A percentile compares a stretch with the other conserved stretches of the same genome.
Conservation (phyloP, 1,140 invertebrate genomes). For the Ylistrum balloti region DNA sequence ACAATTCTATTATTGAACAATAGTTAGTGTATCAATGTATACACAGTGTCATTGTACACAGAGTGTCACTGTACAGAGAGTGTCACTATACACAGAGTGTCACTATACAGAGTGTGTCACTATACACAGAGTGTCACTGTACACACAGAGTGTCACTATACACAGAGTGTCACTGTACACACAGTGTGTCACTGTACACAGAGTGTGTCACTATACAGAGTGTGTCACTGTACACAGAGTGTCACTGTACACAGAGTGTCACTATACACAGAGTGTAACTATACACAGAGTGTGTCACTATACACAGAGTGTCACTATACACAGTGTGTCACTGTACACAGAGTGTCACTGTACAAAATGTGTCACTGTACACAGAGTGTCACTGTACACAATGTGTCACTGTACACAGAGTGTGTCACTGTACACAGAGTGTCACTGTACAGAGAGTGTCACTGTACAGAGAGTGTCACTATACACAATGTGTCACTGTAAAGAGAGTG, state of each 20-base stretch:
- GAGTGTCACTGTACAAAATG: not conserved
- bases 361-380: not conserved
- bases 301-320: no score
- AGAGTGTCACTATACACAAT: not conserved
- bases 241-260: not conserved
- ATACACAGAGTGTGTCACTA: no score
- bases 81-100: no score
- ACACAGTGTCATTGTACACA: not conserved
- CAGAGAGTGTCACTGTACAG: no score
- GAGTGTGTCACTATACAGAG: no score
- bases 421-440: not conserved
- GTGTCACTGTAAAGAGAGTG: not conserved
- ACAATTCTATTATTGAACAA: slow-evolving; percentile 21
- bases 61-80: not conserved
- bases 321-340: no score
- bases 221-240: not conserved
- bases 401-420: no score
- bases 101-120: not conserved
- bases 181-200: not conserved
- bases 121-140: no score
- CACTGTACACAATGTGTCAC: no score
- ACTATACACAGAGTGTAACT: no score
- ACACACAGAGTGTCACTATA: not conserved
- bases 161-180: no score
- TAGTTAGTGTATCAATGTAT: no score